Percentiles rank a stretch among this genome's conserved stretches.
phyloP scores from a whole-genome alignment of 1,140 invertebrate genomes.

The Eueides isabella region DNA sequence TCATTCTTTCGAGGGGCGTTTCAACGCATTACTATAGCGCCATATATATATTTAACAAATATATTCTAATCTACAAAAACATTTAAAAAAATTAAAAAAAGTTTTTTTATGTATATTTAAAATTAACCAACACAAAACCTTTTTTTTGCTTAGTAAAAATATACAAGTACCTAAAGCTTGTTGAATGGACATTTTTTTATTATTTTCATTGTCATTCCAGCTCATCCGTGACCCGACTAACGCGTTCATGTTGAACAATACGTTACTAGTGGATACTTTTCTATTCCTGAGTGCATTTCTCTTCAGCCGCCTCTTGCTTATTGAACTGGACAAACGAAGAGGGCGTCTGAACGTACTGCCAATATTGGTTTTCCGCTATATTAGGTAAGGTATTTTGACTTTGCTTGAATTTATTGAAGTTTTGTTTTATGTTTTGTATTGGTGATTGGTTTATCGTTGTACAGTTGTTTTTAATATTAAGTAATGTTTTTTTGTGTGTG shows the following conservation, averaged over 20 bases:
- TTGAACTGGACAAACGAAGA: conserved; percentile 86
- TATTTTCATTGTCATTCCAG: conserved; percentile 42
- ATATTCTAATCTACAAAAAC: too few species aligned
- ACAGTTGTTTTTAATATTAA: neutral
- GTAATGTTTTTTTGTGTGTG: too few species aligned
- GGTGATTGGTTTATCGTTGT: neutral
- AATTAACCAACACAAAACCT: too few species aligned
- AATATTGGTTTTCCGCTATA: conserved; percentile 85
- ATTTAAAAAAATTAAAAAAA: too few species aligned
- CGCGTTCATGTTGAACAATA: conserved; percentile 84
- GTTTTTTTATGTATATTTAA: too few species aligned
- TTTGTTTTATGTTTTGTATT: neutral
- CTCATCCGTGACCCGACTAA: conserved; percentile 61
- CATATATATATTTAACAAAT: too few species aligned
- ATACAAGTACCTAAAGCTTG: too few species aligned
- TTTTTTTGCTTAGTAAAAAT: too few species aligned
- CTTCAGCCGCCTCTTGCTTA: conserved; percentile 85
- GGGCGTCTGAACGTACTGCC: conserved; percentile 84
- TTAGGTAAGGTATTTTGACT: conserved; percentile 75
- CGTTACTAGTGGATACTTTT: conserved; percentile 87
- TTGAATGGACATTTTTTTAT: conserved; percentile 21
- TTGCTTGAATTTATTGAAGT: conserved; percentile 15
- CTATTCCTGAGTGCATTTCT: conserved; percentile 87
- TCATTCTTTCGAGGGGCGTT: too few species aligned
- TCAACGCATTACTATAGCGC: too few species aligned